Conservation (phyloP, 2,113 vertebrate species). For the Pluvianellus socialis region DNA sequence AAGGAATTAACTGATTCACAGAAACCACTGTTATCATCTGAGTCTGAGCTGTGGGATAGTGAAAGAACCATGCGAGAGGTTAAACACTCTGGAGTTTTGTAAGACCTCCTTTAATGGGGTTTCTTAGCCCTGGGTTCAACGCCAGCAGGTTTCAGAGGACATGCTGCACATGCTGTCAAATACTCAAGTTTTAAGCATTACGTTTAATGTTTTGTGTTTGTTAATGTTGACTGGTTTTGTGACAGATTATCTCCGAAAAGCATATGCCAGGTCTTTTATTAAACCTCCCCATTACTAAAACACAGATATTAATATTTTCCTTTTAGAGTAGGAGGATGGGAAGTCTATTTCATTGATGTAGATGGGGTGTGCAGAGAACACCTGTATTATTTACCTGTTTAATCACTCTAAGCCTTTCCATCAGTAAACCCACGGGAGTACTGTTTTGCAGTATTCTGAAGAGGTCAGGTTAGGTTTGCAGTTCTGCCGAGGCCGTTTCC, state of each 20-base stretch:
- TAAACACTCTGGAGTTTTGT: background rate
- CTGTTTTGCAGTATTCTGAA: background rate
- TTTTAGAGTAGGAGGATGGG: background rate
- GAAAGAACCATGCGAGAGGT: background rate
- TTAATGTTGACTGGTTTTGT: background rate
- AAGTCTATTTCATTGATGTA: background rate
- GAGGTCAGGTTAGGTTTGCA: background rate
- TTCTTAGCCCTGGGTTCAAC: background rate
- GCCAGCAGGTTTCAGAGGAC: background rate
- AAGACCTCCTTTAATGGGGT: background rate
- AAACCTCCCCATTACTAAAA: background rate
- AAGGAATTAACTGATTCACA: background rate
- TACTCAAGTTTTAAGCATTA: background rate
- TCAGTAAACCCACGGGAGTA: background rate
- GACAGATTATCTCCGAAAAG: background rate
- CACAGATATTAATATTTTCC: background rate
- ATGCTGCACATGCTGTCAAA: background rate
- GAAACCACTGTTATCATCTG: background rate
- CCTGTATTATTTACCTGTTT: background rate
- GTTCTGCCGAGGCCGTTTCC: fast-evolving
- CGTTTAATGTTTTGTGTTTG: background rate
- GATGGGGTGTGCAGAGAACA: background rate
- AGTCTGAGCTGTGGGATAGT: background rate
- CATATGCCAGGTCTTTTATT: background rate
- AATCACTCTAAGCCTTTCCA: background rate